phyloP scores from a whole-genome alignment of 1,140 invertebrate genomes.

The Protaetia brevitarsis region DNA sequence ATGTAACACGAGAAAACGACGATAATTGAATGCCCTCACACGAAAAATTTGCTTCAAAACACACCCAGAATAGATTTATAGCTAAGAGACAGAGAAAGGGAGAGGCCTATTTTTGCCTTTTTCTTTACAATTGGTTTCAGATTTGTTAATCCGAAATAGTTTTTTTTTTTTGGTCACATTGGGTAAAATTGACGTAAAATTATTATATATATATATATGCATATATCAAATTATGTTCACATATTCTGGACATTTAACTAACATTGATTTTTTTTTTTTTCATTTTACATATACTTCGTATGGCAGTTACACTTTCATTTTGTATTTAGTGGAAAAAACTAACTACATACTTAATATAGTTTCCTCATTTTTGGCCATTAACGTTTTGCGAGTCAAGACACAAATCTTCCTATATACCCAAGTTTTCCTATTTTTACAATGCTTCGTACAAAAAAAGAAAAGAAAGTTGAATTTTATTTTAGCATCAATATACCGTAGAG shows the following conservation, averaged over 20 bases:
- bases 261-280: not conserved
- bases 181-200: not conserved
- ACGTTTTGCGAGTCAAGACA: not conserved
- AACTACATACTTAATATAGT: not conserved
- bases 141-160: too few relatives aligned
- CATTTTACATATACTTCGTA: not conserved
- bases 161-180: not conserved
- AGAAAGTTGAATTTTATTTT: not conserved
- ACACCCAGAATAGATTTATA: too few relatives aligned
- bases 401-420: too few relatives aligned
- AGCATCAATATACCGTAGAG: not conserved
- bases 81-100: too few relatives aligned
- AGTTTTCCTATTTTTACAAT: not conserved
- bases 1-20: not conserved
- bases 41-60: slow-evolving; percentile 22
- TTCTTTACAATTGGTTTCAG: too few relatives aligned
- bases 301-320: not conserved
- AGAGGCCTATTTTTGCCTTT: too few relatives aligned
- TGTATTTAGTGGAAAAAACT: not conserved
- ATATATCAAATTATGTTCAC: too few relatives aligned
- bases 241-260: not conserved
- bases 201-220: not conserved
- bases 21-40: slow-evolving; percentile 16
- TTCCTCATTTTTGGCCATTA: not conserved
- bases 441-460: not conserved